Evolutionary conservation across 2,888 invertebrate genomes (phyloP), one percentile per base, ranked within the genome.

Genomic region (Nomada fabriciana): DNA sequence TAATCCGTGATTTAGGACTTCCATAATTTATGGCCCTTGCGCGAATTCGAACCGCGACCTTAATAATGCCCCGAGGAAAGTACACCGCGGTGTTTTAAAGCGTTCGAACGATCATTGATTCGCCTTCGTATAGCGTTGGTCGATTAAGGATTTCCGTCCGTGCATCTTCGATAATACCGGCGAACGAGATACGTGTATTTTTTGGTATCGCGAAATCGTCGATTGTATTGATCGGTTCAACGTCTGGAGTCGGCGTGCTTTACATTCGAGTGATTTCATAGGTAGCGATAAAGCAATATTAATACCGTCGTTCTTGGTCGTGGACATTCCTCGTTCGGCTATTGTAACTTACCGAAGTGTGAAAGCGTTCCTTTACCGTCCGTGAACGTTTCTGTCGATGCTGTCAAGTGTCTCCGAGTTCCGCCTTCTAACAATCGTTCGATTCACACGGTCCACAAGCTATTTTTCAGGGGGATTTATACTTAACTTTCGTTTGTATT

Each of bases 291-390:
- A 60, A 64, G 63, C 57, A 63, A 47, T 50, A 25, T 78, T 78
- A 73, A 77, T 73, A 60, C 59, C 18, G 71, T 61, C 29, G 65
- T 67, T 73, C 73, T 59, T 36, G 57, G 29, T 61, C 53, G 64
- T 25, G 70, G 36, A 67, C 70, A 67, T 55, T 60, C 52, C 29
- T 77, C 71, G 77, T 67, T 67, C 59, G 78, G 68, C 36, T 36
- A 36, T 36, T 5, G 71, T 42, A 61, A 74, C 2, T 65, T 74
- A 61, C 13, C 20, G 9, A 42, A 79, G 80, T 79, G 80, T 57
- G 74, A 80, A 80, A 79, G 69, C 70, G 61, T 76, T 68, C 76
- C 59, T 70, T 79, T 79, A 47, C 74, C 50, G 57, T 57, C 53
- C 42, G 10, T 50, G 71, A 43, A 43, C 53, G 57, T 68, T 36